A percentile compares a stretch with the other conserved stretches of the same genome.
Conservation (phyloP, 2,888 invertebrate genomes). For the Brachyopa scutellaris region DNA sequence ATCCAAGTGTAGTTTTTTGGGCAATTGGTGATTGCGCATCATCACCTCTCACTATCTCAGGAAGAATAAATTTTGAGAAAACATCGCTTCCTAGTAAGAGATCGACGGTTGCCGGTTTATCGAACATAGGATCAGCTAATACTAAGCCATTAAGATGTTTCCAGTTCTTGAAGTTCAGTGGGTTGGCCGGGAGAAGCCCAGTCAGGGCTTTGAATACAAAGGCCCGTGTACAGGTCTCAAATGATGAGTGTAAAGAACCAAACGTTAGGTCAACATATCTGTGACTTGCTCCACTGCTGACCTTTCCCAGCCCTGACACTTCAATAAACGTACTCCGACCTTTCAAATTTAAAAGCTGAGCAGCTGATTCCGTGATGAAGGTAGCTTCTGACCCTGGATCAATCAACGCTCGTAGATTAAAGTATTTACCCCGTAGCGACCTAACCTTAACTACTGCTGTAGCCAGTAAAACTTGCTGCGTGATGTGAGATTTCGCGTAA, state of each 20-base stretch:
- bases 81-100: constrained; percentile 9
- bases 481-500: background rate
- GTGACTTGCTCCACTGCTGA: no score
- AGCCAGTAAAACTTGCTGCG: background rate
- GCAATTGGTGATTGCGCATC: background rate
- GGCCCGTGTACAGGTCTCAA: background rate
- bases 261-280: background rate
- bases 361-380: constrained; percentile 5
- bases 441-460: no score
- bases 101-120: background rate
- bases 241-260: background rate
- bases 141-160: background rate
- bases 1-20: constrained; percentile 20
- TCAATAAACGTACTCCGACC: background rate
- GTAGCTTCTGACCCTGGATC: background rate
- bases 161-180: background rate
- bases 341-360: background rate
- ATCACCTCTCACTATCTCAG: background rate
- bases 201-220: constrained; percentile 8
- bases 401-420: background rate
- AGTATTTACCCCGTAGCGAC: background rate
- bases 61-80: background rate
- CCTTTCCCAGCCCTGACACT: constrained; percentile 18
- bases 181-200: constrained; percentile 3
- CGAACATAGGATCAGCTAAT: background rate